These are phyloP conservation scores for Brachionus plicatilis DNA, from an alignment of 1,140 invertebrate genomes.

Conservation along the genomic window DNA sequence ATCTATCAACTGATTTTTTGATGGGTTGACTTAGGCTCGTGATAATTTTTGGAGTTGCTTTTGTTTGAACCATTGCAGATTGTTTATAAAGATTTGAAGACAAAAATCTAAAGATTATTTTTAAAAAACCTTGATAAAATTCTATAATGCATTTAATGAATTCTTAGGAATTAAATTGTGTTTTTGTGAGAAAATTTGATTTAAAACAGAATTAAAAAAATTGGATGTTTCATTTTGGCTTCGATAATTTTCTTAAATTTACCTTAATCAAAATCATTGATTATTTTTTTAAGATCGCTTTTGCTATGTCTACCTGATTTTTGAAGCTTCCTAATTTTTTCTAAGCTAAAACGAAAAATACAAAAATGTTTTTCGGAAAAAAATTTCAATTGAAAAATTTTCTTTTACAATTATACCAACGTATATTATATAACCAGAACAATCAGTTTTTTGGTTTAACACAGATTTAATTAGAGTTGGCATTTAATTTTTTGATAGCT, in stretches of 20 bases:
- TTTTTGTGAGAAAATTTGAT: neutral
- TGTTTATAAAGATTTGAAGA: neutral
- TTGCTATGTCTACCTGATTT: neutral
- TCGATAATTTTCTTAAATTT: neutral
- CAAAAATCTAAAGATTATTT: neutral
- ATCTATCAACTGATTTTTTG: neutral
- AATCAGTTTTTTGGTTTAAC: neutral
- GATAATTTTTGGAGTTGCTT: neutral
- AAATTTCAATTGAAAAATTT: neutral
- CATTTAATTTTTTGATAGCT: neutral
- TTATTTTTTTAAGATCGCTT: neutral
- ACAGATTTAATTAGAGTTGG: neutral
- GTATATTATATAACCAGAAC: neutral
- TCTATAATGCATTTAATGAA: neutral
- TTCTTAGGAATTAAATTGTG: neutral
- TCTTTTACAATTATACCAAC: neutral
- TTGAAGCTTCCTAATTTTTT: neutral
- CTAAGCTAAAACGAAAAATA: neutral
- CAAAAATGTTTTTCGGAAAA: neutral
- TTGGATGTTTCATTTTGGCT: neutral
- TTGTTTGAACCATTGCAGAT: neutral
- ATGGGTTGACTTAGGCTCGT: neutral
- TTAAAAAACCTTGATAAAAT: neutral
- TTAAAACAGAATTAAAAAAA: neutral
- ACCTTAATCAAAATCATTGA: neutral